Conservation (phyloP, 1,140 invertebrate species). For the Bombus ignitus region DNA sequence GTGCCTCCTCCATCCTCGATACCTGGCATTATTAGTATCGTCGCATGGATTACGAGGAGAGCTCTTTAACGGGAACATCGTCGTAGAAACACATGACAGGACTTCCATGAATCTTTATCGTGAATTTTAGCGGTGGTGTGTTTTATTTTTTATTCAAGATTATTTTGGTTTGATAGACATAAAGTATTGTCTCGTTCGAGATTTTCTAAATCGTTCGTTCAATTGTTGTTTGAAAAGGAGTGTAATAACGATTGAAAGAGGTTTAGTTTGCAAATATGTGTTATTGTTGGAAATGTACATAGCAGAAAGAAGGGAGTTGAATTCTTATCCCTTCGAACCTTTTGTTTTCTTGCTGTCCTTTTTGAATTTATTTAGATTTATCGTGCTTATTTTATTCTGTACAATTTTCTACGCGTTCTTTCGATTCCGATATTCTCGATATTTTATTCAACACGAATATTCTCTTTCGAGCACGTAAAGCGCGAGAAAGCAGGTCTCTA, state of each 20-base stretch:
- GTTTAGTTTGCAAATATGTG: too few relatives aligned
- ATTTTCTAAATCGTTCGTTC: not conserved
- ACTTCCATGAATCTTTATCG: not conserved
- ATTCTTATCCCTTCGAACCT: too few relatives aligned
- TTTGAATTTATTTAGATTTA: not conserved
- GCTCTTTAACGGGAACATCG: not conserved
- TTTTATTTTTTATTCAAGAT: not conserved
- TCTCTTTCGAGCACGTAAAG: not conserved
- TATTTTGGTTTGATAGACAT: not conserved
- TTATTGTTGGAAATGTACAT: too few relatives aligned
- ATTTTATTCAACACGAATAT: not conserved
- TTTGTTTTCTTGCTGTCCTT: too few relatives aligned
- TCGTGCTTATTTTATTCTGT: not conserved
- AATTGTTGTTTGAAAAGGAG: not conserved
- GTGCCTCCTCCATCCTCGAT: slow-evolving; percentile 2
- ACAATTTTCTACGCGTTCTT: not conserved
- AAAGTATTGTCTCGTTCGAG: not conserved
- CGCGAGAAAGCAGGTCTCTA: not conserved
- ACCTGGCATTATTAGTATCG: slow-evolving; percentile 24
- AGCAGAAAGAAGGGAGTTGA: too few relatives aligned
- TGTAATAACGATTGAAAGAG: not conserved
- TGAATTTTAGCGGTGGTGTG: not conserved
- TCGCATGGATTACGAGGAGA: not conserved
- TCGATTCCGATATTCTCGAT: not conserved
- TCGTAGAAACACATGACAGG: not conserved